A percentile compares a stretch with the other conserved stretches of the same genome.
phyloP scores from a whole-genome alignment of 2,113 vertebrate genomes.

The Leptosomus discolor region DNA sequence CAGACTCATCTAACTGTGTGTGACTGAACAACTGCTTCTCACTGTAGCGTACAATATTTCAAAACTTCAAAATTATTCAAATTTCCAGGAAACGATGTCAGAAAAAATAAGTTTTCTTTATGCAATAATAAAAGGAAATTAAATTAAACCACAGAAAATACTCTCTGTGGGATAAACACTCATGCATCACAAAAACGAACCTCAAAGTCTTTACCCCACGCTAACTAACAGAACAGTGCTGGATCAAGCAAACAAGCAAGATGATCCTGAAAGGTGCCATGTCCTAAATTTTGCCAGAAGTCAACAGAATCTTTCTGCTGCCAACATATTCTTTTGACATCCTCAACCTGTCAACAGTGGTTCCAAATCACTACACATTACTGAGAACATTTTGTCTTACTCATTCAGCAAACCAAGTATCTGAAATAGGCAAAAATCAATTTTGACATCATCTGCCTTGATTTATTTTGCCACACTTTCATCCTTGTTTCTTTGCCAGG shows the following conservation, averaged over 20 bases:
- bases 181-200: background rate
- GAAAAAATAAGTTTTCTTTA: background rate
- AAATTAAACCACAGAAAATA: background rate
- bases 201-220: background rate
- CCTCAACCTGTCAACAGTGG: background rate
- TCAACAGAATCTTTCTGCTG: background rate
- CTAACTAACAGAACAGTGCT: background rate
- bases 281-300: background rate
- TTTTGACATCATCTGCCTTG: background rate
- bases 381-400: background rate
- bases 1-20: background rate
- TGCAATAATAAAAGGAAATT: background rate
- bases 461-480: background rate
- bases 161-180: background rate
- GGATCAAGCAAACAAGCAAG: background rate
- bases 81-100: background rate
- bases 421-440: background rate
- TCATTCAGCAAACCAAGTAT: background rate
- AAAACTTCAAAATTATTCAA: background rate
- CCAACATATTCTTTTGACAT: background rate
- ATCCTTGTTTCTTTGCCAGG: background rate
- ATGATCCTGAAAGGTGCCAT: background rate
- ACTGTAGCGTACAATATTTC: background rate
- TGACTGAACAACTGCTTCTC: background rate
- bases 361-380: background rate